Evolutionary conservation across 1,140 invertebrate genomes (phyloP), one percentile per base, ranked within the genome.

Genomic region (Camponotus pennsylvanicus): DNA sequence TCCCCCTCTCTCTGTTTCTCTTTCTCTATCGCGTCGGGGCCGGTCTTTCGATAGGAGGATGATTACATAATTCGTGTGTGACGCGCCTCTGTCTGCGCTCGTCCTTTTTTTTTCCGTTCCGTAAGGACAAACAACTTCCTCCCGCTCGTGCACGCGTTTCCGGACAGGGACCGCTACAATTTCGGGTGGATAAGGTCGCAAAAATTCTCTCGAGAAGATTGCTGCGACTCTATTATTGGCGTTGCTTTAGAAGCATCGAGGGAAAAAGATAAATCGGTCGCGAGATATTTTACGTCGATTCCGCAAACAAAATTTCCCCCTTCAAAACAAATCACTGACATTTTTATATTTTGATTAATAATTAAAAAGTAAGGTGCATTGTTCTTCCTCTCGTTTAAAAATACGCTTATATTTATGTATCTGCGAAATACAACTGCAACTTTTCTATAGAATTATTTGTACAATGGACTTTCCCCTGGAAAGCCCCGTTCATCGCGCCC

Each of bases 1-100:
- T 42, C 9, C 9, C 15, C 27, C 45, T 71, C 6, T 61, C 11
- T 55, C 18, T 59, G 11, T 15, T 9, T 40, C 45, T 71, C 6
- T 61, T n/a, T 55, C 18, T 59, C 18, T 15, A 27, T 71, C 27
- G 37, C 37, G 32, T 13, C 63, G 49, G 18, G 18, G 3, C 63
- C 52, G 55, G 42, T n/a, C 69, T 75, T 61, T 63, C 42, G 69
- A 83, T 83, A 73, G 55, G 13, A 67, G 27, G 18, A 83, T 4
- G 57, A 75, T 83, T 83, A 75, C 55, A 55, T 73, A 83, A 83
- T 83, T 63, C 18, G 18, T 9, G 37, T 45, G 21, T 27, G 40
- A 83, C 69, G 32, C 27, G 55, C 27, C 55, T 73, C 40, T 37
- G n/a, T 45, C 8, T 9, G 9, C 63, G 45, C 21, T 37, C 63